Evolutionary conservation across 2,888 invertebrate species (phyloP), one percentile per base, ranked within the genome.

Genomic region (Onchidella celtica): DNA sequence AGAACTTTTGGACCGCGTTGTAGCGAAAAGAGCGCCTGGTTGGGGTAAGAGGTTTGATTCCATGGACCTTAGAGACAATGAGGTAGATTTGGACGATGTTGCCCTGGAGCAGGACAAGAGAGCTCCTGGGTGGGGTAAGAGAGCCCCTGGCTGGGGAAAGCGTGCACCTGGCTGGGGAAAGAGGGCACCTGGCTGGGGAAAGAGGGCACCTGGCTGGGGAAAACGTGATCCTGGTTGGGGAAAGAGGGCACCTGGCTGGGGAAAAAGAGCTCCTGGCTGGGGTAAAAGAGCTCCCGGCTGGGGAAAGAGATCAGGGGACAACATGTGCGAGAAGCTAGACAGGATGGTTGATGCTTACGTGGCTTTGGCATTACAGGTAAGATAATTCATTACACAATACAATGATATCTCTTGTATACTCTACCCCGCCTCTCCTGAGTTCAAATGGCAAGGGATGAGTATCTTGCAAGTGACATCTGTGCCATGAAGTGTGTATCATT

Each of bases 71-170:
- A 81, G 72, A 87, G 40, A 82, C 85, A 21, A 87, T 59, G 80
- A 85, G 40, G 57, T 69, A 24, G 84, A 84, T 66, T 72, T 84
- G 38, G 76, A 83, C 32, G 84, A 86, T 73, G 76, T n/a, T 80
- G 84, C 83, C 57, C 74, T 84, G 36, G 75, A 79, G 17, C 81
- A 86, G 75, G 81, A 76, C 79, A 76, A 83, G 69, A 72, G 88
- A 27, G 79, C 85, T 27, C 89, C 89, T 24, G 89, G 89, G 17
- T 89, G 88, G 88, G 89, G 89, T 9, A 89, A 90, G 74, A 65
- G 89, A 68, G 78, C 9, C 17, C 9, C 6, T 6, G 9, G 6
- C 17, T 17, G 9, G 9, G 6, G 6, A 17, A 17, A 11, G 6
- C 21, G 32, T 34, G 34, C 27, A 3, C 2, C 34, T 21, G 32